Evolutionary conservation across 2,888 invertebrate species (phyloP), one percentile per base, ranked within the genome.

Genomic region (Altica lythri): DNA sequence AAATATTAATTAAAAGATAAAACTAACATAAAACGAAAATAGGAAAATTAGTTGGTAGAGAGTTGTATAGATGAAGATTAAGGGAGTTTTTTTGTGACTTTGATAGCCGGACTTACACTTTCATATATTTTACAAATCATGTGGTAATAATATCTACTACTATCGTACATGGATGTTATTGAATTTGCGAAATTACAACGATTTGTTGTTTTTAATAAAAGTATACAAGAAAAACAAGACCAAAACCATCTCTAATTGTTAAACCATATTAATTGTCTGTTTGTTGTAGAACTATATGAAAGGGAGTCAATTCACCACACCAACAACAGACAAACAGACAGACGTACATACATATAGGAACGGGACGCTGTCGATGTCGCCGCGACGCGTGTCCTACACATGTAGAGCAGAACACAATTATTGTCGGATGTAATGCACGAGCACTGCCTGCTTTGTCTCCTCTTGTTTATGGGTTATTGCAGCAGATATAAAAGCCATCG

Each of bases 341-440:
- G n/a, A 34, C 34, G 34, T 34, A 34, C 34, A 34, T 14, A 34
- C 16, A 34, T 34, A 16, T 16, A 34, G 8, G 34, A 34, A 34
- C 9, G 34, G 34, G 34, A 34, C 34, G 34, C 16, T 66, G 32
- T 25, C 25, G 14, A 12, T 25, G 42, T 50, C 73, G 72, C 70
- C 72, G 70, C 71, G 72, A 72, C 74, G 72, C 74, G 70, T 75
- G 75, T 75, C 72, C 71, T 72, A 75, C 75, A 75, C 72, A 73
- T 75, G 75, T 75, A 75, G 71, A 74, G 70, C 70, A 69, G 68
- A 67, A 69, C 68, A 71, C 74, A 73, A 75, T 74, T 74, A 74
- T 73, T 74, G 74, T 73, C 72, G 70, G 71, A 70, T 69, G 72
- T 73, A 73, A 72, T 72, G 72, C 72, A 73, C 71, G 72, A 70